Evolutionary conservation across 2,797 vertebrate species (phyloP).

Genomic region (Pelobates cultripes): DNA sequence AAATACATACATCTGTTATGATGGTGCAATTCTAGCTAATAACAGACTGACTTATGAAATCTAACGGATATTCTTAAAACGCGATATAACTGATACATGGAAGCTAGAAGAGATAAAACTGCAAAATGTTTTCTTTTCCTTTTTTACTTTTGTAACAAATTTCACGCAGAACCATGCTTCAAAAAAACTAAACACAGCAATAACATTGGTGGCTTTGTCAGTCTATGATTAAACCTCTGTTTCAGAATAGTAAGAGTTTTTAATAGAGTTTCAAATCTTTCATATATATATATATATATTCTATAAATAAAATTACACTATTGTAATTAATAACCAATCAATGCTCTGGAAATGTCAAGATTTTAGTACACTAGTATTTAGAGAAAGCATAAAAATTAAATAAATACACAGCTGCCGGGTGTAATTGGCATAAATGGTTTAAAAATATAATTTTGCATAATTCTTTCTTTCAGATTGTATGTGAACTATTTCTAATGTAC

Average conservation of each 20-base stretch:
- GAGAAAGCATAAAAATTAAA: background rate
- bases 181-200: background rate
- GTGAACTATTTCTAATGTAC: background rate
- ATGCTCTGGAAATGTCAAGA: background rate
- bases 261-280: conserved; percentile 32
- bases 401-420: background rate
- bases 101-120: no score
- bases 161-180: background rate
- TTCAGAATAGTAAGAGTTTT: conserved; percentile 17
- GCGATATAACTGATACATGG: no score
- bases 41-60: no score
- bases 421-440: background rate
- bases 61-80: no score
- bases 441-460: conserved; percentile 5
- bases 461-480: background rate
- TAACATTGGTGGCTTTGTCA: background rate
- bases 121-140: no score
- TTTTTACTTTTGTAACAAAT: background rate
- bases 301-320: background rate
- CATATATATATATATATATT: conserved; percentile 12
- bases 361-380: background rate
- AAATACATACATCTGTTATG: no score
- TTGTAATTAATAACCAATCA: conserved; percentile 11
- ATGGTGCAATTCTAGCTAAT: no score
- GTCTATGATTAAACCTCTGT: background rate